Evolutionary conservation across 2,797 vertebrate genomes (phyloP).

Genomic region (Discoglossus pictus): DNA sequence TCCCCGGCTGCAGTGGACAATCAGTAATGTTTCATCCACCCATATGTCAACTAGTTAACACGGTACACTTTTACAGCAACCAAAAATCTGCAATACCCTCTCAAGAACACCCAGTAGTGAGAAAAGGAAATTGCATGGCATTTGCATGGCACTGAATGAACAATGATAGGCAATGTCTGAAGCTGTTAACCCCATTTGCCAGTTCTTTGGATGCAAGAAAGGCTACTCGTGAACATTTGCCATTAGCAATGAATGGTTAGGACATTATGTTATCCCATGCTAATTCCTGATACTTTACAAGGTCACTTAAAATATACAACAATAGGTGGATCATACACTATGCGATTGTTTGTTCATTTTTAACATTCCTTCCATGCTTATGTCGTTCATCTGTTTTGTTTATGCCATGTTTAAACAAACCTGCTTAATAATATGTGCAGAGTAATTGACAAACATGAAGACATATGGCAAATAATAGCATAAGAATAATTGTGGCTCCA

Average conservation of each 20-base stretch:
- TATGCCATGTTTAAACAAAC: conserved; percentile 5
- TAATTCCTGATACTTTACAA: conserved; percentile 18
- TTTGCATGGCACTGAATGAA: not conserved
- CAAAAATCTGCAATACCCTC: conserved; percentile 61
- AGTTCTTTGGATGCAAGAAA: not conserved
- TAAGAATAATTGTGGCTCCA: conserved; percentile 4
- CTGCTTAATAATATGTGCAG: conserved; percentile 23
- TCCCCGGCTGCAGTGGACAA: conserved; percentile 76
- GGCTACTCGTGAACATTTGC: too few relatives aligned
- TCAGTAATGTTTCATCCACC: conserved; percentile 77
- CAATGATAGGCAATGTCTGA: conserved; percentile 6
- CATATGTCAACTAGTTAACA: conserved; percentile 81
- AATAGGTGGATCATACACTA: too few relatives aligned
- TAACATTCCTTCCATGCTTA: conserved; percentile 5
- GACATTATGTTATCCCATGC: too few relatives aligned
- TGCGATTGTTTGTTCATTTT: too few relatives aligned
- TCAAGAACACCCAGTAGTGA: conserved; percentile 52
- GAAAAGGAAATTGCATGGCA: conserved; percentile 26
- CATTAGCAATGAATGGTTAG: too few relatives aligned
- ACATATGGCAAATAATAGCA: conserved; percentile 13
- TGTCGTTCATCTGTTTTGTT: conserved; percentile 32
- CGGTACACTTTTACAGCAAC: conserved; percentile 70
- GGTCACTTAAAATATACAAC: too few relatives aligned
- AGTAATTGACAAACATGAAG: conserved; percentile 9
- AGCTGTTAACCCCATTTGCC: conserved; percentile 17